A percentile compares a stretch with the other conserved stretches of the same genome.
phyloP scores from a whole-genome alignment of 2,113 vertebrate genomes.

The Dendropsophus ebraccatus region DNA sequence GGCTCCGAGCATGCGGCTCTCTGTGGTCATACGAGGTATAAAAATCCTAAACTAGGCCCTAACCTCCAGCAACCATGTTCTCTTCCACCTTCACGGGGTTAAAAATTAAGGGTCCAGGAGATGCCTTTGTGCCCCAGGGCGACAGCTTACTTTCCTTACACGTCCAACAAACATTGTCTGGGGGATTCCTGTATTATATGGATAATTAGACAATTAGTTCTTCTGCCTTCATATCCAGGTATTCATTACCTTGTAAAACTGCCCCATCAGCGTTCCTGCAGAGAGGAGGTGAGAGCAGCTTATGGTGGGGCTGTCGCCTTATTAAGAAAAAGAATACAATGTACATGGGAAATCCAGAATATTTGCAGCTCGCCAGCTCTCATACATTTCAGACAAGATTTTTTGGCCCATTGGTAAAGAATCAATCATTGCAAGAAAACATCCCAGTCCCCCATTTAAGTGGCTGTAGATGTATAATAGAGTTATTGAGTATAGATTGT shows the following conservation, averaged over 20 bases:
- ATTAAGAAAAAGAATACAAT: neutral
- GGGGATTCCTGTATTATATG: neutral
- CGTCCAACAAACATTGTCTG: neutral
- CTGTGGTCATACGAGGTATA: neutral
- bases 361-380: neutral
- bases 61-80: neutral
- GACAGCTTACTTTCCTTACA: neutral
- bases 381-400: neutral
- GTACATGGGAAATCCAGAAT: neutral
- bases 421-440: too few species aligned
- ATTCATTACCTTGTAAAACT: slow-evolving; percentile 1
- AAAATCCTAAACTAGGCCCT: neutral
- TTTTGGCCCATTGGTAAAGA: too few species aligned
- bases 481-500: too few species aligned
- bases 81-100: neutral
- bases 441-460: too few species aligned
- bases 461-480: too few species aligned
- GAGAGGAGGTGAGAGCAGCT: neutral
- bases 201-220: slow-evolving; percentile 26
- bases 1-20: neutral
- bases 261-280: neutral
- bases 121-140: neutral
- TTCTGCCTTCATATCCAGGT: slow-evolving; percentile 6
- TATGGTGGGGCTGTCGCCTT: neutral
- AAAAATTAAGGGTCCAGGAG: neutral